phyloP scores from a whole-genome alignment of 2,888 invertebrate genomes.

The Caenorhabditis doughertyi region DNA sequence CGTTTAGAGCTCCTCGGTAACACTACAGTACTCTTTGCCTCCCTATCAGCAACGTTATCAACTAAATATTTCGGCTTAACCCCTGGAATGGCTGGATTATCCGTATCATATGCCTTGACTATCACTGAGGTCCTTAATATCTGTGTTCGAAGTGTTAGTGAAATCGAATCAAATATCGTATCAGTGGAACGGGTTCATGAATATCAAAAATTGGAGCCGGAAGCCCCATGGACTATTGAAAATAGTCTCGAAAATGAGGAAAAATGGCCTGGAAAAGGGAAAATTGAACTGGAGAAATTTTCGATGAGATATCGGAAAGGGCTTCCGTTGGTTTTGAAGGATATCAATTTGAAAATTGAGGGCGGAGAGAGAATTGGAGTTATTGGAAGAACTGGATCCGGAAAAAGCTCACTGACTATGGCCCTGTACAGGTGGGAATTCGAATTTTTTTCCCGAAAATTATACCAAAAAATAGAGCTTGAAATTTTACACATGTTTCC shows the following conservation, averaged over 20 bases:
- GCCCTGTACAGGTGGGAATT: conserved; percentile 69
- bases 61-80: conserved; percentile 83
- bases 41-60: conserved; percentile 90
- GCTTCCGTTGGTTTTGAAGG: conserved; percentile 90
- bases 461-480: background rate
- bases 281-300: conserved; percentile 80
- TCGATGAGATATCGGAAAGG: conserved; percentile 79
- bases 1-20: conserved; percentile 97
- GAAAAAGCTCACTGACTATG: conserved; percentile 75
- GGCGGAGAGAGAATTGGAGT: conserved; percentile 87
- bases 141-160: conserved; percentile 93
- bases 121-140: conserved; percentile 69
- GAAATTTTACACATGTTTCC: background rate
- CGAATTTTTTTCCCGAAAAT: background rate
- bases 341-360: conserved; percentile 86
- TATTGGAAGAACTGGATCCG: conserved; percentile 83
- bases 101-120: conserved; percentile 84
- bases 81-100: conserved; percentile 85
- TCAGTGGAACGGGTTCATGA: conserved; percentile 97
- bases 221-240: conserved; percentile 46
- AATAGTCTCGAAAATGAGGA: background rate
- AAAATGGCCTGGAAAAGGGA: conserved; percentile 82
- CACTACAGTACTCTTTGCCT: conserved; percentile 89
- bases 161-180: conserved; percentile 97
- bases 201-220: conserved; percentile 85